phyloP scores from a whole-genome alignment of 2,888 invertebrate genomes.

The Troides helena region DNA sequence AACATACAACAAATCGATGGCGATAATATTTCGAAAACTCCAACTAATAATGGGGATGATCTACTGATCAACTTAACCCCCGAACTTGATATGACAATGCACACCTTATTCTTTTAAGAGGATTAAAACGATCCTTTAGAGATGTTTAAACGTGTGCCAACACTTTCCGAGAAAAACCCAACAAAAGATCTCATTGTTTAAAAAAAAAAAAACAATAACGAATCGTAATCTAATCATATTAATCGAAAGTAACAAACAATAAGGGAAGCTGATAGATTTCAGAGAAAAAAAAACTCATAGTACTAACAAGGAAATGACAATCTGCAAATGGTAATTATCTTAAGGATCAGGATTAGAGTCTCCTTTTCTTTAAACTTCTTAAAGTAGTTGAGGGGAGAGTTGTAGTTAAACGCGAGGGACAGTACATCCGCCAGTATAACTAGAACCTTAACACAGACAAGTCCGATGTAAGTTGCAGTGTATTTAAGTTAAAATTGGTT shows the following conservation, averaged over 20 bases:
- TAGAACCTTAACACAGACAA: not conserved
- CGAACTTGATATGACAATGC: not conserved
- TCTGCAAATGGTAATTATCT: slow-evolving; percentile 11
- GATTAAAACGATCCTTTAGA: not conserved
- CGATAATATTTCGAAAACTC: not conserved
- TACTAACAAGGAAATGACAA: slow-evolving; percentile 6
- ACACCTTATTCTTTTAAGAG: slow-evolving; percentile 1
- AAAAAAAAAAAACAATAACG: slow-evolving; percentile 3
- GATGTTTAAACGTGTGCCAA: slow-evolving; percentile 2
- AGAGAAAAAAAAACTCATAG: slow-evolving; percentile 10
- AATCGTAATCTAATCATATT: slow-evolving; percentile 12
- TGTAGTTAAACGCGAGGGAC: not conserved
- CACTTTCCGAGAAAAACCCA: not conserved
- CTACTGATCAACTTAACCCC: slow-evolving; percentile 2
- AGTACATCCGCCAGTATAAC: slow-evolving; percentile 12
- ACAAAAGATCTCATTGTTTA: slow-evolving; percentile 1
- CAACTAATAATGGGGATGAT: not conserved
- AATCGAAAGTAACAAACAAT: slow-evolving; percentile 19
- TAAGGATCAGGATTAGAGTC: slow-evolving; percentile 24
- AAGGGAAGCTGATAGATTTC: slow-evolving; percentile 11
- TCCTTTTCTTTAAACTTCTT: slow-evolving; percentile 10
- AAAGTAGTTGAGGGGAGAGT: not conserved
- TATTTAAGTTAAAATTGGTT: not conserved
- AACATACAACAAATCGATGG: not conserved
- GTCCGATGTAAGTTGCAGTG: not conserved